Conservation (phyloP, 2,888 invertebrate genomes). For the Xylota segnis region DNA sequence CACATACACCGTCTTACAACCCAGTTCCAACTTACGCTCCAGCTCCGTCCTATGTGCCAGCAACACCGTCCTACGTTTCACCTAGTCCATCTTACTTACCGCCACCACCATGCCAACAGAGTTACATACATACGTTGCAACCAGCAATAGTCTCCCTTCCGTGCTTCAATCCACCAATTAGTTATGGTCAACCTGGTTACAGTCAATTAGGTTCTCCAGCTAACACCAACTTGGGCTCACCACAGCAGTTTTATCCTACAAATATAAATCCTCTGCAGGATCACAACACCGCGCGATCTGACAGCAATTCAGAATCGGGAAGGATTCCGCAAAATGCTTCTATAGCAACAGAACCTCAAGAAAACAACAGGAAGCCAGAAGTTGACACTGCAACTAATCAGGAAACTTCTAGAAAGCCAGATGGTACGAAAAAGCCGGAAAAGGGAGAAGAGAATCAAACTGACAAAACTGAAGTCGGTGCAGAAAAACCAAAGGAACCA, state of each 20-base stretch:
- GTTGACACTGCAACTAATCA: constrained; percentile 14
- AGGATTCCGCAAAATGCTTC: constrained; percentile 14
- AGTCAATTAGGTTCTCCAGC: constrained; percentile 74
- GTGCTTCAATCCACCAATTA: constrained; percentile 27
- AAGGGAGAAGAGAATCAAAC: constrained; percentile 13
- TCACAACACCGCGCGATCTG: constrained; percentile 2
- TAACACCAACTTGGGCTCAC: background rate
- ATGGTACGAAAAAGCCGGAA: background rate
- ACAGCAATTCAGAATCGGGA: constrained; percentile 6
- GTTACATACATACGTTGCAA: constrained; percentile 78
- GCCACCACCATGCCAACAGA: constrained; percentile 77
- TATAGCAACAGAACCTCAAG: constrained; percentile 22
- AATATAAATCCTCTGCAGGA: constrained; percentile 42
- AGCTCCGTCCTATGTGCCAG: constrained; percentile 64
- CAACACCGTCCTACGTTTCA: constrained; percentile 75
- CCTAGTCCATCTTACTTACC: constrained; percentile 58
- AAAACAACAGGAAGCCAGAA: constrained; percentile 17
- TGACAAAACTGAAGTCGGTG: constrained; percentile 26
- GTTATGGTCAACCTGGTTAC: constrained; percentile 60
- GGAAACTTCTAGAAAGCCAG: constrained; percentile 1
- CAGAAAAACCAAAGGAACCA: constrained; percentile 35
- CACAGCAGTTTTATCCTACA: constrained; percentile 24
- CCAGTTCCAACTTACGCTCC: constrained; percentile 72
- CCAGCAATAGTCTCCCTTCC: constrained; percentile 76
- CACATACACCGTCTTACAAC: background rate